Evolutionary conservation across 2,888 invertebrate genomes (phyloP), one percentile per base, ranked within the genome.

Genomic region (Drosophila fungiperda): DNA sequence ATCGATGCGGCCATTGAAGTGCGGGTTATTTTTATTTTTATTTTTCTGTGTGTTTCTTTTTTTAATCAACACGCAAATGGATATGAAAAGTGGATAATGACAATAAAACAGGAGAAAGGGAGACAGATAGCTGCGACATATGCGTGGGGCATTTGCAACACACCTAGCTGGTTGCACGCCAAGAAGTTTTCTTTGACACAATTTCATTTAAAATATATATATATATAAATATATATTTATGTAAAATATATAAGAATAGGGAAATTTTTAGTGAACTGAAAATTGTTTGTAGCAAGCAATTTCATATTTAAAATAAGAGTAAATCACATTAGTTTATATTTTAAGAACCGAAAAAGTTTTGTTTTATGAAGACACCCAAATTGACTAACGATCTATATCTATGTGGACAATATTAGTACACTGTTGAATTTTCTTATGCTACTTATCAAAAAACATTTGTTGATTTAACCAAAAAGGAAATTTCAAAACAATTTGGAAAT

Each of bases 1-100:
- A 90, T 89, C 90, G 74, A 40, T 20, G 60, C 68, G 62, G 80
- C 83, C 73, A 85, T 73, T 67, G 74, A 9, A 57, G 57, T 57
- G 57, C 40, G 57, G 26, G 57, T 40, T 55, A 38, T 55, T 55
- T 38, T 26, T 20, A 23, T 15, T 45, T 45, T 45, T 45, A 20
- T 45, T 45, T 45, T 45, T 45, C 23, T 45, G 29, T 45, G 12
- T 45, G 36, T 15, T 45, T 20, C 23, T 62, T 45, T 79, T 73
- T 82, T 75, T 29, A 29, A 80, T 83, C 82, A 80, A 66, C 62
- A 42, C 75, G 42, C 54, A 63, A 70, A 60, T 67, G 78, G 66
- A 72, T 76, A 78, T 76, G 72, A 62, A 45, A 66, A 66, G 61
- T 67, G 79, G 72, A 80, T 71, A 73, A 59, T 65, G 71, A 71